Percentiles rank a stretch among this genome's conserved stretches.
phyloP scores from a whole-genome alignment of 2,113 vertebrate species.

The Martes martes region DNA sequence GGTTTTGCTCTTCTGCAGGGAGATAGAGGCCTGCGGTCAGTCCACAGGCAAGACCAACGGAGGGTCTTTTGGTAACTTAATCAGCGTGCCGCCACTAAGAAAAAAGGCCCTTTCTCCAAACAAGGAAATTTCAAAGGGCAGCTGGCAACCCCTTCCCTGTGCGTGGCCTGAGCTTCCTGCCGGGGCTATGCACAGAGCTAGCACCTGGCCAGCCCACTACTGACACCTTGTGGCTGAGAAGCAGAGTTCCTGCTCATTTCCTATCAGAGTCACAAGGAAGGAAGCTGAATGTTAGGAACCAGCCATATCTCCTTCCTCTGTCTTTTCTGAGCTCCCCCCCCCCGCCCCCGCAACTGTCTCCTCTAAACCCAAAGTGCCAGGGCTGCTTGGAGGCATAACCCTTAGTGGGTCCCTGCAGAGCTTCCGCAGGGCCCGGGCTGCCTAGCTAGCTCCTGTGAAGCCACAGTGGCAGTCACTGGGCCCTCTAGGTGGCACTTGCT shows the following conservation, averaged over 20 bases:
- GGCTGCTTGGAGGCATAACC: background rate
- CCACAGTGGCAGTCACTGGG: background rate
- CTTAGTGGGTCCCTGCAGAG: background rate
- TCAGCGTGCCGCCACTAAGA: background rate
- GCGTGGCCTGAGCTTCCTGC: background rate
- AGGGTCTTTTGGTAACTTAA: background rate
- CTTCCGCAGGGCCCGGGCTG: background rate
- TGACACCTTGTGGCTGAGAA: constrained; percentile 77
- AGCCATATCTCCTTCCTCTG: background rate
- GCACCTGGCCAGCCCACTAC: constrained; percentile 70
- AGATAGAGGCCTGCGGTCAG: background rate
- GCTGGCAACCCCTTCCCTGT: background rate
- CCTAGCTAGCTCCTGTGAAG: background rate
- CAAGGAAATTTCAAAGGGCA: background rate
- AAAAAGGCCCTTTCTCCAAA: background rate
- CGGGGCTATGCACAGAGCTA: rapidly evolving
- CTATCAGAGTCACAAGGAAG: background rate
- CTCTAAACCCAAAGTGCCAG: background rate
- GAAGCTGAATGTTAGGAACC: background rate
- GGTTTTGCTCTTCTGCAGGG: background rate
- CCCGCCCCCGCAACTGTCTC: background rate
- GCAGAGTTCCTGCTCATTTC: background rate
- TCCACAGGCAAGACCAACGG: background rate
- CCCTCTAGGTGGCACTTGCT: constrained; percentile 56
- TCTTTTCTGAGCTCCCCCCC: background rate